Percentiles rank a stretch among this genome's conserved stretches.
These are phyloP conservation scores for Scaptomyza flava DNA, from an alignment of 2,888 invertebrate species.

Conservation along the genomic window DNA sequence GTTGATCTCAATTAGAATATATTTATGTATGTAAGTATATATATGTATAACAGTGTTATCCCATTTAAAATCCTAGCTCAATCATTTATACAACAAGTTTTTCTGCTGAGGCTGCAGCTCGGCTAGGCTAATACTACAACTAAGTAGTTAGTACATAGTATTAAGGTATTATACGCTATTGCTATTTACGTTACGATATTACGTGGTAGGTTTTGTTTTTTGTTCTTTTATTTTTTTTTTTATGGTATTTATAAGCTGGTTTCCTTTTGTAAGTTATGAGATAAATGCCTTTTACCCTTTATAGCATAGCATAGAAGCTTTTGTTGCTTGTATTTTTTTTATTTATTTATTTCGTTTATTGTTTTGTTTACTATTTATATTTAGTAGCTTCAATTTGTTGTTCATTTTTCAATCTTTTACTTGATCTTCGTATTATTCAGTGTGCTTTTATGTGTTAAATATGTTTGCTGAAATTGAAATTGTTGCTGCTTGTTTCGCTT, in stretches of 20 bases:
- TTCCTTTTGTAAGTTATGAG: slow-evolving; percentile 51
- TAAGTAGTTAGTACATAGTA: slow-evolving; percentile 26
- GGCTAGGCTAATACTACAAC: slow-evolving; percentile 58
- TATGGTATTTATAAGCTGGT: slow-evolving; percentile 77
- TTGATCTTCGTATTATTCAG: slow-evolving; percentile 24
- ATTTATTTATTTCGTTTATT: not conserved
- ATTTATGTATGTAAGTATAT: slow-evolving; percentile 36
- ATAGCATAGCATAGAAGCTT: slow-evolving; percentile 68
- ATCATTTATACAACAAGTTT: slow-evolving; percentile 77
- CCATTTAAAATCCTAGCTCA: slow-evolving; percentile 76
- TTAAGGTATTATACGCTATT: slow-evolving; percentile 60
- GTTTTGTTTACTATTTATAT: slow-evolving; percentile 5
- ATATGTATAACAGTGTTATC: slow-evolving; percentile 37
- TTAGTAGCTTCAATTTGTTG: slow-evolving; percentile 33
- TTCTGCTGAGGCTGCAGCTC: slow-evolving; percentile 48
- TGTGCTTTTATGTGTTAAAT: slow-evolving; percentile 35
- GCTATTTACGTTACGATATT: slow-evolving; percentile 74
- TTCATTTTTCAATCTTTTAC: slow-evolving; percentile 15
- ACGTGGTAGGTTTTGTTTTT: slow-evolving; percentile 53
- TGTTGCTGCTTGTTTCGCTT: slow-evolving; percentile 46
- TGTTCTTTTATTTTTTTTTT: slow-evolving; percentile 18
- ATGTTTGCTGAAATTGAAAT: slow-evolving; percentile 67
- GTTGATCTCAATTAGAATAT: slow-evolving; percentile 55
- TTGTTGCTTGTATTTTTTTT: slow-evolving; percentile 46
- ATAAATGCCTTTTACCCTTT: slow-evolving; percentile 82